Base-by-base conservation (phyloP, 2,888 invertebrate species). In the Sycophila texana region DNA sequence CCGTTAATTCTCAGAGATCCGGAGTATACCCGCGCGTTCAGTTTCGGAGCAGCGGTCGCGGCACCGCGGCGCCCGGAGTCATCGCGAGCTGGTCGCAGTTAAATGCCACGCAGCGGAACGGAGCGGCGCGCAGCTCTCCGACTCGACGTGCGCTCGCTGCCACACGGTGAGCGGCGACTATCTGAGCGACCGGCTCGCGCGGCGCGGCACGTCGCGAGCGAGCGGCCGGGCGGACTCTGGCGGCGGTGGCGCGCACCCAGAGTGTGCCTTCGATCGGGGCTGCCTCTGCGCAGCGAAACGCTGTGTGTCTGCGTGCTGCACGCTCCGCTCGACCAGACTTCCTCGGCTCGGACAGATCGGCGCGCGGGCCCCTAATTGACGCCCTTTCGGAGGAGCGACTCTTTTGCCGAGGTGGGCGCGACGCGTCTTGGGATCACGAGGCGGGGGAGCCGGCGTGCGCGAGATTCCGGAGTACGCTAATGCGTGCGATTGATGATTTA, bases 111-210 rank as follows among this genome's bases (percentile, higher is more conserved):
- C 39, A 39, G 39, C 39, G 39, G 39, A 39, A 39, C 39, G 39
- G 39, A 39, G 39, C 39, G 39, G 39, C 39, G 39, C 39, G 39
- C 39, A 39, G 39, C 39, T 39, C 39, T 10, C 39, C 55, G 18
- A 20, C 26, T 22, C 67, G 55, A 84, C 85, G 85, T 86, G 88
- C 88, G 87, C 83, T 87, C 88, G 84, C 85, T 85, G 83, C 39
- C 39, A 39, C 85, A 86, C 88, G 84, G 85, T 39, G 39, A 84
- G 85, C 85, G 87, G 85, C 87, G 87, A 84, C 87, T 87, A 86
- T 89, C 89, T 89, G 88, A 83, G 76, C 81, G 82, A 75, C 82
- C 82, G 83, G 72, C 81, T 81, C 61, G 7, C 39, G 49, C 68
- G 18, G 55, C 55, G 18, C 77, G 81, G 83, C 85, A 84, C 83